Evolutionary conservation across 2,113 vertebrate genomes (phyloP).

Genomic region (Trematomus loennbergii): DNA sequence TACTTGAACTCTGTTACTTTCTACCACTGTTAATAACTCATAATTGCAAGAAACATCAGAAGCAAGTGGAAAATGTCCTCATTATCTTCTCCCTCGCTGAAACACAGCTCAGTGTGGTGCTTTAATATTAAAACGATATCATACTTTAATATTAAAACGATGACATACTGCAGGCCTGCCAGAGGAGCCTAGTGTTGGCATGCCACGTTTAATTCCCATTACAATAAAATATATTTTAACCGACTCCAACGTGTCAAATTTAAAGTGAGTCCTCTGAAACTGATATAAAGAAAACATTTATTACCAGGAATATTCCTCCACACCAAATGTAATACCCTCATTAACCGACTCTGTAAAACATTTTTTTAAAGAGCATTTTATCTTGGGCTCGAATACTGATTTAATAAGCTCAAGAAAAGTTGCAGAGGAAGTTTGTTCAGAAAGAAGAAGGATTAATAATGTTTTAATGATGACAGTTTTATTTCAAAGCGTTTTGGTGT

Average conservation of each 20-base stretch:
- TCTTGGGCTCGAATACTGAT: slow-evolving; percentile 40
- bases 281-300: not conserved
- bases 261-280: not conserved
- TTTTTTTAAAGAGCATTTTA: slow-evolving; percentile 20
- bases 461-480: slow-evolving; percentile 13
- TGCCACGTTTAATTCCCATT: not conserved
- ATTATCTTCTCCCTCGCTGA: not conserved
- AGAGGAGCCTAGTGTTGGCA: not conserved
- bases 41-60: not conserved
- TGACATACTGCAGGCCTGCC: not conserved
- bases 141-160: not conserved
- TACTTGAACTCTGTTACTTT: no score
- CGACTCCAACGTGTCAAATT: not conserved
- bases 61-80: not conserved
- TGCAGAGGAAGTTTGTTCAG: slow-evolving; percentile 22
- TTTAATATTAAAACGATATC: not conserved
- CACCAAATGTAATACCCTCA: slow-evolving; percentile 16
- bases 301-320: slow-evolving; percentile 16
- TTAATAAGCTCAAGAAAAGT: slow-evolving; percentile 30
- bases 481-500: not conserved
- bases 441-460: slow-evolving; percentile 19
- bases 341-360: not conserved
- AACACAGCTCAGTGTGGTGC: not conserved
- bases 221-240: slow-evolving; percentile 3
- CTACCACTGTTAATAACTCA: not conserved